Conservation (phyloP, 2,797 vertebrate genomes). For the Steatocranus sp. region DNA sequence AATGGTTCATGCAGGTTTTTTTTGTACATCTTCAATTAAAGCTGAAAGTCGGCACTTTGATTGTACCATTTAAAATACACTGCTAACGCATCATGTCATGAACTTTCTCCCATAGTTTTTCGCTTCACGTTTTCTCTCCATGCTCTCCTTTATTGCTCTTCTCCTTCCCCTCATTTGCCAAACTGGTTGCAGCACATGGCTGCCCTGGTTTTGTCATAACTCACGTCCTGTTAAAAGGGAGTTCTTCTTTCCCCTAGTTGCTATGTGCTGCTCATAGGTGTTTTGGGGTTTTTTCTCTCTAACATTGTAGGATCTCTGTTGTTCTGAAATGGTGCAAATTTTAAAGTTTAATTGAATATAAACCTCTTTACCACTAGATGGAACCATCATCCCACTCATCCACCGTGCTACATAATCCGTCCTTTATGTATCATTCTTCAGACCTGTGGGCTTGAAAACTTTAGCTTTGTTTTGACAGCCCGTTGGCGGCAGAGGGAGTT, state of each 20-base stretch:
- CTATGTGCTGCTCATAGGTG: background rate
- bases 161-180: fast-evolving
- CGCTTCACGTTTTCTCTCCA: fast-evolving
- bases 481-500: background rate
- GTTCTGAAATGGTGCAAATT: background rate
- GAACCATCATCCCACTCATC: slow-evolving; percentile 24
- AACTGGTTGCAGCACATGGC: fast-evolving
- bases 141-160: background rate
- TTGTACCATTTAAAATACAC: background rate
- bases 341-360: background rate
- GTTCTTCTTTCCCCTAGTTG: background rate
- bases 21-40: background rate
- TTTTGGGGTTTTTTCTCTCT: fast-evolving
- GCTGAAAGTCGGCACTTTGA: fast-evolving
- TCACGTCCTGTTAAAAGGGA: background rate
- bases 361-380: slow-evolving; percentile 48
- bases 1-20: background rate
- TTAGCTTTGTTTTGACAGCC: background rate
- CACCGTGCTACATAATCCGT: background rate
- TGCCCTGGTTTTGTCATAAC: background rate
- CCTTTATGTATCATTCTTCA: background rate
- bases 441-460: background rate
- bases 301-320: background rate
- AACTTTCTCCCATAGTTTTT: background rate
- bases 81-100: fast-evolving